These are phyloP conservation scores for Murina feae DNA, from an alignment of 2,113 vertebrate species.

Conservation along the genomic window DNA sequence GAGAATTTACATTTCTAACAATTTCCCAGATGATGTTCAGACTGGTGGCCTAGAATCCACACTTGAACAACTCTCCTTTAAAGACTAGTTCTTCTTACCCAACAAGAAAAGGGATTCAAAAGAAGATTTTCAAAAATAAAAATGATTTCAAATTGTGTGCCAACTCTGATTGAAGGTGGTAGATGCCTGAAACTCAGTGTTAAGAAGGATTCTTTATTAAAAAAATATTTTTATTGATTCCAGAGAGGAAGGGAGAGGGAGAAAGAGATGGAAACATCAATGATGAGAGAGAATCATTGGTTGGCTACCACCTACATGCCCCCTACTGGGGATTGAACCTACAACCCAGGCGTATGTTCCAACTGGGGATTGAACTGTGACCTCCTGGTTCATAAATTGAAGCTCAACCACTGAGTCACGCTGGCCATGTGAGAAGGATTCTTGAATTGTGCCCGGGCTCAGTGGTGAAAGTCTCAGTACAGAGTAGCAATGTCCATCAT, in stretches of 20 bases:
- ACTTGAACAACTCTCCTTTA: background rate
- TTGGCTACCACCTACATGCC: too few species aligned
- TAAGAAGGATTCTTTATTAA: background rate
- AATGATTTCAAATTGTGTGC: background rate
- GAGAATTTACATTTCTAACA: slow-evolving; percentile 20
- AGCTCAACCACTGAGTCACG: too few species aligned
- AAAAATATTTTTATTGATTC: background rate
- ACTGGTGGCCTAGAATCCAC: background rate
- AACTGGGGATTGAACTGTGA: too few species aligned
- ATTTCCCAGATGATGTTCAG: background rate
- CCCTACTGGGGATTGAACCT: too few species aligned
- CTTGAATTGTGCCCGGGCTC: background rate
- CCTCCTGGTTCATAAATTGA: too few species aligned
- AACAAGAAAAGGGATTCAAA: background rate
- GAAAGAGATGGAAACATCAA: too few species aligned
- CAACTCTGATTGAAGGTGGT: background rate
- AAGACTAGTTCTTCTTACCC: background rate
- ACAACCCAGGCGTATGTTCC: too few species aligned
- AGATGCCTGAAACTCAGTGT: background rate
- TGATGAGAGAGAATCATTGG: too few species aligned
- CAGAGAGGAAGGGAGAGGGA: too few species aligned
- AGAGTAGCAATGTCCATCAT: too few species aligned
- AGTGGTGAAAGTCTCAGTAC: background rate
- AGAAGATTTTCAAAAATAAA: background rate
- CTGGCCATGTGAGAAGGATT: background rate